Evolutionary conservation across 2,113 vertebrate genomes (phyloP), one percentile per base, ranked within the genome.

Genomic region (Phasianus colchicus): DNA sequence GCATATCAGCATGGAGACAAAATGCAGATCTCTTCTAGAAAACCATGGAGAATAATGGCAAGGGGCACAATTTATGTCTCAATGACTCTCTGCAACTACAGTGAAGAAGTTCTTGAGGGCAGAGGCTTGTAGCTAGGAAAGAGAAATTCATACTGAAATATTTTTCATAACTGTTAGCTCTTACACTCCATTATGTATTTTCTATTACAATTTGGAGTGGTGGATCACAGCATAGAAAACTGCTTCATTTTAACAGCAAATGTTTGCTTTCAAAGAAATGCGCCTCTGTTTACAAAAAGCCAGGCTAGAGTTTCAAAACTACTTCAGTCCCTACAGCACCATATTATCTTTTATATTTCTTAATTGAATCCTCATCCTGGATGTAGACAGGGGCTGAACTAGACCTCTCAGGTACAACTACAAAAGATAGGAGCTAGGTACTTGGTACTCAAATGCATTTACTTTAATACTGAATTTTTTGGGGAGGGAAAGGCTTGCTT

Each of bases 321-420:
- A 60, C 36, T 89, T 79, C 83, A 77, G 79, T 81, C 52, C 86
- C 86, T 85, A 55, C 77, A 91, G 73, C 55, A 92, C 48, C 71
- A 60, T 57, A 95, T 88, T 89, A 92, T 92, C 93, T 91, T 92
- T 86, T 88, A 63, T 93, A 92, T 93, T 95, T 91, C 74, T 89
- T 94, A 95, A 89, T 89, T 93, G 86, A 91, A 95, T 91, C 75
- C 60, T 93, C 70, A 83, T 94, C 88, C 77, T 75, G 72, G 74
- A 94, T 90, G 76, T 82, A 95, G 60, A 54, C 63, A 93, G 83
- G 34, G 79, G 47, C 71, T 83, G 77, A 95, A 82, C 64, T 32
- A 91, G 79, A 96, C 78, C 79, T 92, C 77, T 71, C 48, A 95
- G 86, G 76, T 95, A 83, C n/a, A 88, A 66, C 36, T 75, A 32